Conservation (phyloP, 2,888 invertebrate genomes). For the Drosophila testacea region DNA sequence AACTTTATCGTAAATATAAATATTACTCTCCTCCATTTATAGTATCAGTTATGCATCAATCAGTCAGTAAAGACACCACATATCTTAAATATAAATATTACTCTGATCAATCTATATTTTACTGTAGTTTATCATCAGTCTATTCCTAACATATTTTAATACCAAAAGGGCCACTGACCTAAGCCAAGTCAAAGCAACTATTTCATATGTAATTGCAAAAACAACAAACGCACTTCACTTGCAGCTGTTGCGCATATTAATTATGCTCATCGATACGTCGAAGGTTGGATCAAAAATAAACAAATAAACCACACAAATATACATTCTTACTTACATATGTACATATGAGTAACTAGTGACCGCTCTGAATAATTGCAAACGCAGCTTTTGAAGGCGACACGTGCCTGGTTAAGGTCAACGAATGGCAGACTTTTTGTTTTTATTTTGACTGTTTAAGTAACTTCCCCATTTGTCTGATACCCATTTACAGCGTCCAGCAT, state of each 20-base stretch:
- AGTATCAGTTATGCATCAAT: no score
- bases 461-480: slow-evolving; percentile 7
- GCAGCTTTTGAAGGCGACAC: slow-evolving; percentile 38
- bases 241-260: slow-evolving; percentile 61
- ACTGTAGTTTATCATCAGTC: no score
- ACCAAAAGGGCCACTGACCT: slow-evolving; percentile 43
- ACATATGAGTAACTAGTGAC: background rate
- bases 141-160: background rate
- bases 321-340: background rate
- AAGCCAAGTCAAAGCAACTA: slow-evolving; percentile 26
- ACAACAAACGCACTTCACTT: slow-evolving; percentile 5
- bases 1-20: no score
- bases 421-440: slow-evolving; percentile 2
- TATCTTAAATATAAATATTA: no score
- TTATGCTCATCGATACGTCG: slow-evolving; percentile 23
- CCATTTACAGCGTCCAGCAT: slow-evolving; percentile 68
- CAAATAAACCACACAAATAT: slow-evolving; percentile 15
- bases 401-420: slow-evolving; percentile 51
- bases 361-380: slow-evolving; percentile 35
- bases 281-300: slow-evolving; percentile 44
- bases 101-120: no score
- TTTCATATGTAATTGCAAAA: slow-evolving; percentile 7
- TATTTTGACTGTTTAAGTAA: background rate
- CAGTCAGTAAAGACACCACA: no score
- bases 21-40: no score